Percentiles rank a stretch among this genome's conserved stretches.
These are phyloP conservation scores for Heliconius eleuchia DNA, from an alignment of 1,140 invertebrate species.

Conservation along the genomic window DNA sequence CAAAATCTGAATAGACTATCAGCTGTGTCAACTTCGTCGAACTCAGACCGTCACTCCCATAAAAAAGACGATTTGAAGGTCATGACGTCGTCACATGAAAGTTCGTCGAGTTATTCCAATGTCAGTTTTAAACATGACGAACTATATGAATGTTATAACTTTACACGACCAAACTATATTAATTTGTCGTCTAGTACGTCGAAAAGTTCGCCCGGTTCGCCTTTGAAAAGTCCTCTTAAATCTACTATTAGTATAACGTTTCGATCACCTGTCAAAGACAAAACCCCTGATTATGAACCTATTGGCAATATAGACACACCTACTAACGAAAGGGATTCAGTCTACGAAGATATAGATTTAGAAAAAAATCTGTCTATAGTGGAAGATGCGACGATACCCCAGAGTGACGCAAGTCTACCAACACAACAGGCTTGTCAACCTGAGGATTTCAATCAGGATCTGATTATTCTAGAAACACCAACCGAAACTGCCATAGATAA, in stretches of 20 bases:
- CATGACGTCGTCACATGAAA: constrained; percentile 79
- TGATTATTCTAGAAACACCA: constrained; percentile 73
- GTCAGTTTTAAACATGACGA: constrained; percentile 79
- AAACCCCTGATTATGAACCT: constrained; percentile 60
- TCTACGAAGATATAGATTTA: constrained; percentile 81
- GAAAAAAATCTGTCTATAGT: constrained; percentile 77
- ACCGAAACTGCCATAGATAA: constrained; percentile 55
- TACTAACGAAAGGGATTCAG: constrained; percentile 71
- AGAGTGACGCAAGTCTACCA: constrained; percentile 79
- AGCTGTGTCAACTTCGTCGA: constrained; percentile 71
- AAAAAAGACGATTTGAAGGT: constrained; percentile 61
- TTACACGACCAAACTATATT: constrained; percentile 73
- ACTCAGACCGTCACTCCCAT: constrained; percentile 58
- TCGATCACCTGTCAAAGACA: constrained; percentile 80
- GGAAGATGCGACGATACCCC: constrained; percentile 77
- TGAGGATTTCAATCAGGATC: constrained; percentile 57
- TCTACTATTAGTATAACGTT: constrained; percentile 87
- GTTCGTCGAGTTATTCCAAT: constrained; percentile 82
- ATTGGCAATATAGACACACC: constrained; percentile 60
- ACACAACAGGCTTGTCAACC: constrained; percentile 82
- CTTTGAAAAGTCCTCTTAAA: constrained; percentile 82
- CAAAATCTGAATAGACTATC: constrained; percentile 77
- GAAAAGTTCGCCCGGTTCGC: constrained; percentile 70
- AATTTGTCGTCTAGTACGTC: constrained; percentile 75
- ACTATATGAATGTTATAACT: constrained; percentile 75